phyloP scores from a whole-genome alignment of 2,797 vertebrate genomes.

The Crotalus adamanteus region DNA sequence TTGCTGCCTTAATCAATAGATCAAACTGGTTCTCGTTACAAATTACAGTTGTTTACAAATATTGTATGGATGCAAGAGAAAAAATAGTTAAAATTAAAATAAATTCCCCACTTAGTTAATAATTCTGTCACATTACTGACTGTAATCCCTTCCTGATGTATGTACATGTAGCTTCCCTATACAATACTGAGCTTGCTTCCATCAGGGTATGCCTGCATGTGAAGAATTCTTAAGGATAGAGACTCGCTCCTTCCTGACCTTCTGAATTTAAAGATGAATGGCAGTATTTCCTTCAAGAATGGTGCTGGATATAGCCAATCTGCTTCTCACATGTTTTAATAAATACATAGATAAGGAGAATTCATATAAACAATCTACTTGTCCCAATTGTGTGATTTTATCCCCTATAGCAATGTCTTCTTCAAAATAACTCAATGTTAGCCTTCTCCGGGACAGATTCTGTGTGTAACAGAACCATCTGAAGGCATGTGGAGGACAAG shows the following conservation, averaged over 20 bases:
- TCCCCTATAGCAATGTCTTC: neutral
- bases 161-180: neutral
- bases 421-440: neutral
- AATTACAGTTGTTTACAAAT: neutral
- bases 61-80: neutral
- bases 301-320: neutral
- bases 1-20: neutral
- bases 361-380: neutral
- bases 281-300: neutral
- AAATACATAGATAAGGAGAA: neutral
- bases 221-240: neutral
- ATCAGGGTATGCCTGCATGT: neutral
- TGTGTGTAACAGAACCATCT: neutral
- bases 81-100: neutral
- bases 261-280: neutral
- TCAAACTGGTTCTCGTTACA: neutral
- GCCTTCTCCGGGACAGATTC: neutral
- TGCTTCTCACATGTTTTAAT: neutral
- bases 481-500: neutral
- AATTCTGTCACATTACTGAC: neutral
- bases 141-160: neutral
- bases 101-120: neutral
- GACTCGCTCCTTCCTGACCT: neutral
- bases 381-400: neutral
- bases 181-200: neutral